A percentile compares a stretch with the other conserved stretches of the same genome.
phyloP scores from a whole-genome alignment of 2,888 invertebrate genomes.

The Vesta saturnalis region DNA sequence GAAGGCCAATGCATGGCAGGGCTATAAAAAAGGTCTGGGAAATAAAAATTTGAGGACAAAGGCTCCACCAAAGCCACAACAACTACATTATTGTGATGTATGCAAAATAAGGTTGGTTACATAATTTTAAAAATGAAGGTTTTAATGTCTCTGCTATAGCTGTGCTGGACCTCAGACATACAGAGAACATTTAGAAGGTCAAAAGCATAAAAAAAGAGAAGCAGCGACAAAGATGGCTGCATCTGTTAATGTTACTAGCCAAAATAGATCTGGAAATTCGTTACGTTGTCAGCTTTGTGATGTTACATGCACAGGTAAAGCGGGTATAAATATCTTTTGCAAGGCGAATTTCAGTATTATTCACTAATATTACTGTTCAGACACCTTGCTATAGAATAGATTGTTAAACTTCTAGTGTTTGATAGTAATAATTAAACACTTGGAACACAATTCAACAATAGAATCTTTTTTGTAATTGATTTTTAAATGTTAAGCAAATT shows the following conservation, averaged over 20 bases:
- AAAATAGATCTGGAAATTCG: slow-evolving; percentile 73
- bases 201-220: slow-evolving; percentile 99
- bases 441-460: background rate
- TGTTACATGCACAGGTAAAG: slow-evolving; percentile 92
- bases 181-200: slow-evolving; percentile 96
- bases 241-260: slow-evolving; percentile 70
- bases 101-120: slow-evolving; percentile 91
- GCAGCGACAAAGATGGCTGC: slow-evolving; percentile 80
- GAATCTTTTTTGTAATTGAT: background rate
- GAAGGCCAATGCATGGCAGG: slow-evolving; percentile 69
- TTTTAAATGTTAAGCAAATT: background rate
- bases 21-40: slow-evolving; percentile 71
- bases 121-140: no score
- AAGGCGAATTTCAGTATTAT: slow-evolving; percentile 44
- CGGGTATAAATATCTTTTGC: slow-evolving; percentile 14
- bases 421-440: background rate
- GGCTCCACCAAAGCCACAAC: slow-evolving; percentile 89
- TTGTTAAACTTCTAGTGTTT: slow-evolving; percentile 2
- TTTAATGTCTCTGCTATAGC: slow-evolving; percentile 50
- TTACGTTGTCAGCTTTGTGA: slow-evolving; percentile 97
- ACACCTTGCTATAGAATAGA: slow-evolving; percentile 42
- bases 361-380: slow-evolving; percentile 39
- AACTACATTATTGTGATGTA: slow-evolving; percentile 97
- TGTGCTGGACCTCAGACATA: slow-evolving; percentile 74
- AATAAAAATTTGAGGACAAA: slow-evolving; percentile 75